Base-by-base conservation (phyloP, 2,113 vertebrate genomes). In the Uria aalge region DNA sequence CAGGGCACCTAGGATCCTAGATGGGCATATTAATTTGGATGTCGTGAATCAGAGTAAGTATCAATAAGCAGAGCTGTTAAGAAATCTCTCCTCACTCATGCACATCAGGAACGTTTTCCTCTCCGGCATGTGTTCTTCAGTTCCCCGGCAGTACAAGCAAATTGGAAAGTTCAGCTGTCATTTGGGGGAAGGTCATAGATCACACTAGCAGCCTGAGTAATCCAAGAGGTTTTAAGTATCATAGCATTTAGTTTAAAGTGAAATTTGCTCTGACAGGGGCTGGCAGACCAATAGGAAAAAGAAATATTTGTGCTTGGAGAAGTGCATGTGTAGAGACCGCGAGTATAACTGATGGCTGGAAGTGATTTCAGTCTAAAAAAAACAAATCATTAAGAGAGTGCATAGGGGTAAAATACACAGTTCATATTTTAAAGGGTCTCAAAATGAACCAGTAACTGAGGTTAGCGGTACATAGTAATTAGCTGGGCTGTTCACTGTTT, bases 291-390 rank as follows among this genome's bases (percentile, higher is more conserved):
- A 98, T 99, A 98, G 98, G 98, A 99, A 99, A 99, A 99, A 99
- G 96, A 98, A 98, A 98, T 98, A 98, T 99, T 99, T 99, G 98
- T 98, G 98, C 98, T 98, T 88, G 78, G 97, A 98, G 96, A 98
- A 98, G 97, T 97, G 98, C 97, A 97, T 97, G 91, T 98, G 97
- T 97, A 98, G 96, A 98, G 97, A 96, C 97, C 92, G 69, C 88
- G 96, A 97, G 97, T 97, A 98, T 98, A 98, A 99, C 97, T 98
- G 98, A 98, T 99, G 98, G 98, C 99, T 99, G 99, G 99, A 99
- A 99, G 98, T 99, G 98, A 99, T 99, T 99, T 99, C 98, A 98
- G 98, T 98, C 98, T 98, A 99, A 99, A 99, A 96, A 99, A 98
- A 99, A 99, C 99, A 99, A 98, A 98, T 99, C 98, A 99, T 99